Conservation (phyloP, 2,888 invertebrate genomes). For the Hirtodrosophila duncani region DNA sequence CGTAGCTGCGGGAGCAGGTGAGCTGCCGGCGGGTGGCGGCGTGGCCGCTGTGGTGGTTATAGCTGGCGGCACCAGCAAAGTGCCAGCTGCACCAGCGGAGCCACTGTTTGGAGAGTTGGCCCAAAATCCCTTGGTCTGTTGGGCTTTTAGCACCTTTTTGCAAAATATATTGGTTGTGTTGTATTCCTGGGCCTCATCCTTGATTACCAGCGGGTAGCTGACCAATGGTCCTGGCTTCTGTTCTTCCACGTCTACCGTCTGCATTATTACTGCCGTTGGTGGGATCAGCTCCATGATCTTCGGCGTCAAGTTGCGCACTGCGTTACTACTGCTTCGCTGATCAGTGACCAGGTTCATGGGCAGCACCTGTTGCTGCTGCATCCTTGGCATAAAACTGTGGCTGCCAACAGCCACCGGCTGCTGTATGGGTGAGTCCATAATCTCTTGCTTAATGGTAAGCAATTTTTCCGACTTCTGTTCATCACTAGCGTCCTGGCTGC, state of each 20-base stretch:
- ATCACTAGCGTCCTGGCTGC: constrained; percentile 56
- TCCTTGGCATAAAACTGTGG: constrained; percentile 5
- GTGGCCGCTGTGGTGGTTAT: constrained; percentile 70
- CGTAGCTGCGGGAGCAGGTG: constrained; percentile 22
- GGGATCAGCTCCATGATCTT: constrained; percentile 65
- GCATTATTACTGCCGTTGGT: constrained; percentile 25
- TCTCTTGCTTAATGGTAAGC: constrained; percentile 74
- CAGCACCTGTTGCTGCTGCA: constrained; percentile 60
- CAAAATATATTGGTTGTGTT: constrained; percentile 76
- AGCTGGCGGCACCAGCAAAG: constrained; percentile 56
- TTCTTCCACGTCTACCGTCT: constrained; percentile 27
- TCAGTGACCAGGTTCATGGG: constrained; percentile 76
- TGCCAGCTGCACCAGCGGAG: constrained; percentile 32
- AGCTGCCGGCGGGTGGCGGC: constrained; percentile 45
- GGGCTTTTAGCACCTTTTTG: constrained; percentile 78
- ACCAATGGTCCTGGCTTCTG: too few relatives aligned
- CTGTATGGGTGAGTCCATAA: constrained; percentile 72
- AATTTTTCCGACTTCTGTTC: constrained; percentile 51
- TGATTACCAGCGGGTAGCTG: constrained; percentile 68
- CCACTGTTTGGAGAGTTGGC: constrained; percentile 70
- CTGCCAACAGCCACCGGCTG: constrained; percentile 34
- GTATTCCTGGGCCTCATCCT: constrained; percentile 76
- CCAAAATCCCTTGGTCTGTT: constrained; percentile 78
- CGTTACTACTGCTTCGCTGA: constrained; percentile 51
- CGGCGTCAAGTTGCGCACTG: constrained; percentile 74